Evolutionary conservation across 2,888 invertebrate genomes (phyloP).

Genomic region (Augiades crinisus): DNA sequence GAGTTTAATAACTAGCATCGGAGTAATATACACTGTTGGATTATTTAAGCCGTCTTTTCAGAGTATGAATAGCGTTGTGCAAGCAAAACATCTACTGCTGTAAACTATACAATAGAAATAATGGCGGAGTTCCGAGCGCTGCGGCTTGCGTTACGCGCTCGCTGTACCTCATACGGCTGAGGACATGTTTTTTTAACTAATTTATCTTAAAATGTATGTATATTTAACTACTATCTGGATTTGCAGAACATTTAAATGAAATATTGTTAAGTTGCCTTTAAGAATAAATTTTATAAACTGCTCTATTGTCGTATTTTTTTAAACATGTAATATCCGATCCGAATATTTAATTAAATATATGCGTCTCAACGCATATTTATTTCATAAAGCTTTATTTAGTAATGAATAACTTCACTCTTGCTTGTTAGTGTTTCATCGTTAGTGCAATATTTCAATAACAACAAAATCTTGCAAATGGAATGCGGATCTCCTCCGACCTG

Average conservation of each 20-base stretch:
- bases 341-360: too few species aligned
- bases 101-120: conserved; percentile 23
- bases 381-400: too few species aligned
- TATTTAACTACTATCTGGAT: conserved; percentile 11
- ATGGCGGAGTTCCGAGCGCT: conserved; percentile 2
- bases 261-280: conserved; percentile 21
- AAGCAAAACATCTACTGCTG: conserved; percentile 18
- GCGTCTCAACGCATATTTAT: too few species aligned
- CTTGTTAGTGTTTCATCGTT: not conserved
- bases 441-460: too few species aligned
- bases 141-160: not conserved
- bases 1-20: conserved; percentile 17
- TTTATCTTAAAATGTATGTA: too few species aligned
- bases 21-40: conserved; percentile 20
- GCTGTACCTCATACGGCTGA: not conserved
- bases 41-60: conserved; percentile 25
- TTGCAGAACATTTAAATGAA: conserved; percentile 8
- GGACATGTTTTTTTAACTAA: not conserved
- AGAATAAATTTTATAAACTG: conserved; percentile 21
- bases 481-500: too few species aligned
- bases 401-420: too few species aligned
- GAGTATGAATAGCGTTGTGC: conserved; percentile 19
- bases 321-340: too few species aligned
- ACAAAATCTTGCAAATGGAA: too few species aligned
- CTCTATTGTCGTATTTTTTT: not conserved